Percentiles rank a stretch among this genome's conserved stretches.
Evolutionary conservation across 2,113 vertebrate species (phyloP).

Genomic region (Petrocephalus microphthalmus): DNA sequence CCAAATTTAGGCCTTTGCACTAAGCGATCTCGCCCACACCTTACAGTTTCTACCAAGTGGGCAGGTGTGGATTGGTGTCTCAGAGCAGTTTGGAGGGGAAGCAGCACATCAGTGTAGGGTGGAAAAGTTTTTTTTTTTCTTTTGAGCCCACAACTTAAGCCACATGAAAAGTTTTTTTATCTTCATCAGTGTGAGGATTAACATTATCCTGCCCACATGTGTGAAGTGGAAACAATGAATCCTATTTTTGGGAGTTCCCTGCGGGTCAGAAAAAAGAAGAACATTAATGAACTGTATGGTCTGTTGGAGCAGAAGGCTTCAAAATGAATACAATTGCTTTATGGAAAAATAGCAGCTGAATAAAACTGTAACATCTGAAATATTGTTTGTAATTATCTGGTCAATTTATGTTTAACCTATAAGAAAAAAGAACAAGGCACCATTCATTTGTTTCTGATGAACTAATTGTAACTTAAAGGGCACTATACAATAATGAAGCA

Average conservation of each 20-base stretch:
- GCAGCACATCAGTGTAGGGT: slow-evolving; percentile 33
- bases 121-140: slow-evolving; percentile 44
- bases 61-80: slow-evolving; percentile 43
- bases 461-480: neutral
- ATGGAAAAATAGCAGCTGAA: neutral
- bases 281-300: neutral
- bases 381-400: neutral
- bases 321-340: neutral
- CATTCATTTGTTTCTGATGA: neutral
- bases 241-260: slow-evolving; percentile 37
- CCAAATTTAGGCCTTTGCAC: slow-evolving; percentile 43
- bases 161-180: slow-evolving; percentile 46
- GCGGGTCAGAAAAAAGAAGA: slow-evolving; percentile 18
- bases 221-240: slow-evolving; percentile 59
- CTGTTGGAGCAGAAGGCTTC: neutral
- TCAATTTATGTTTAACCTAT: neutral
- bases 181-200: slow-evolving; percentile 46
- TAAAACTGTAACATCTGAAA: neutral
- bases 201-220: slow-evolving; percentile 52
- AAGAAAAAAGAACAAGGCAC: neutral
- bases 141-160: slow-evolving; percentile 41
- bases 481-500: neutral
- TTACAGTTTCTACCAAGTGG: slow-evolving; percentile 51
- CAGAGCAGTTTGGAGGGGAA: slow-evolving; percentile 49
- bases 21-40: slow-evolving; percentile 41